A percentile compares a stretch with the other conserved stretches of the same genome.
These are phyloP conservation scores for Oryzias javanicus DNA, from an alignment of 2,113 vertebrate species.

Conservation along the genomic window DNA sequence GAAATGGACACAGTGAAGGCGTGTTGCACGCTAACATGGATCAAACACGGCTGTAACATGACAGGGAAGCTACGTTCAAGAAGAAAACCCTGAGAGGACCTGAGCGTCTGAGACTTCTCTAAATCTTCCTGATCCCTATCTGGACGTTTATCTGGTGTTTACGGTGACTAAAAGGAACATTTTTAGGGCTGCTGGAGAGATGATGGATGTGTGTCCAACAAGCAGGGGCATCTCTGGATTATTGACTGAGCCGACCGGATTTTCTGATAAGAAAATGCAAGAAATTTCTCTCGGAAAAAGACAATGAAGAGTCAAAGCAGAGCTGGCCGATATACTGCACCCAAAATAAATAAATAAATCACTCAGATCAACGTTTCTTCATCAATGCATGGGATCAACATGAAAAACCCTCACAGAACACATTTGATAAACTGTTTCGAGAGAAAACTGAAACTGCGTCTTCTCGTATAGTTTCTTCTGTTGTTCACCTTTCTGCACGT, in stretches of 20 bases:
- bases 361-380: no score
- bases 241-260: neutral
- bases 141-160: conserved; percentile 60
- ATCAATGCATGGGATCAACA: no score
- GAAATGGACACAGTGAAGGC: neutral
- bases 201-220: conserved; percentile 26
- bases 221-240: conserved; percentile 19
- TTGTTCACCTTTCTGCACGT: no score
- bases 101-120: conserved; percentile 53
- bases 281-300: no score
- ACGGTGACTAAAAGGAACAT: conserved; percentile 39
- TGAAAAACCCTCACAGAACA: no score
- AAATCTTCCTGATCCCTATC: conserved; percentile 72
- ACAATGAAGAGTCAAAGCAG: no score
- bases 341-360: no score
- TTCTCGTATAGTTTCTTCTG: no score
- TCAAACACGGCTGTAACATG: neutral
- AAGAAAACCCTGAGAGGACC: conserved; percentile 6
- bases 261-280: neutral
- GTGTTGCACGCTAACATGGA: neutral
- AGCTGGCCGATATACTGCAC: no score
- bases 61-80: neutral
- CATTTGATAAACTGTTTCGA: no score
- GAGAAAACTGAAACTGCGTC: no score
- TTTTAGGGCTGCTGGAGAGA: conserved; percentile 37